Evolutionary conservation across 2,888 invertebrate genomes (phyloP), one percentile per base, ranked within the genome.

Genomic region (Trichogramma evanescens): DNA sequence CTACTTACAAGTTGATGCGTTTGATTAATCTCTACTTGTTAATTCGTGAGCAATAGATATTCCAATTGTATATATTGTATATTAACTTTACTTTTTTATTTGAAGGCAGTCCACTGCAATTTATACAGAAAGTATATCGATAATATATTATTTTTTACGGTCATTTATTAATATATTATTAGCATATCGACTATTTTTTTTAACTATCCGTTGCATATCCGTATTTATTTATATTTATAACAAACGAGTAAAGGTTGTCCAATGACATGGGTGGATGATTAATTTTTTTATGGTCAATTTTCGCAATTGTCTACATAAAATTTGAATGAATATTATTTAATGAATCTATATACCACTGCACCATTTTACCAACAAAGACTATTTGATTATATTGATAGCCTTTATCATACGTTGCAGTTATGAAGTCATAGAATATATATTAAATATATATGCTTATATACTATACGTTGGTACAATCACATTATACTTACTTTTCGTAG

Each of bases 11-110:
- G 26, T 26, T 26, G 26, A 26, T 26, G 26, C 26, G 26, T 26
- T 26, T 2, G 26, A 26, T 26, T 26, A 26, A 26, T 26, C 26
- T 26, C 26, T 74, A 74, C 65, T 73, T 74, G 72, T 74, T 74
- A 66, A 71, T 67, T 66, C 68, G 71, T 67, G 65, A 69, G 65
- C 62, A 66, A 65, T 69, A 70, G 68, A 65, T 67, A 67, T 69
- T 66, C 26, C 65, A 68, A 67, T 60, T 65, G 64, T 69, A 61
- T 58, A 61, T 54, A 56, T 61, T 13, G 54, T 52, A 49, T n/a
- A 26, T 26, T 26, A 26, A 26, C 26, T 26, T 26, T 26, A 26
- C 26, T 63, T 56, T 59, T 61, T 44, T 58, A 61, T 56, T 26
- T 58, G 26, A 54, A 46, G 57, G 60, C 56, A 56, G 61, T 39